Base-by-base conservation (phyloP, 2,888 invertebrate genomes). In the Eupeodes latifasciatus region DNA sequence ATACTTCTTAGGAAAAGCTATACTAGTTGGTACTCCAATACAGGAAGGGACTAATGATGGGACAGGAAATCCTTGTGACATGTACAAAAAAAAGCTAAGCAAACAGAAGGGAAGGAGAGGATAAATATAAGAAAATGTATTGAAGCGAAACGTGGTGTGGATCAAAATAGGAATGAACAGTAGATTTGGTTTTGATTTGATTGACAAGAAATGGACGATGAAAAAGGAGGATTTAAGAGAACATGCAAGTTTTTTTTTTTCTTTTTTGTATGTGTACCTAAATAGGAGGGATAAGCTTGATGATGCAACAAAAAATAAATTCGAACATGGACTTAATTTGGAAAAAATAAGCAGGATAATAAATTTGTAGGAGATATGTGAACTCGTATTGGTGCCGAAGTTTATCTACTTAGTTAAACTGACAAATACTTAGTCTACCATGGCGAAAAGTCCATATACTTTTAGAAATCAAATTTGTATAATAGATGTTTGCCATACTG, bases 21-120 rank as follows among this genome's bases (percentile, higher is more conserved):
- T 59, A 36, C 11, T 47, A 12, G 47, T 47, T 55, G 11, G 11
- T 57, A 27, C 49, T 77, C 19, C 40, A 49, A 47, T 51, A 69
- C 85, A 85, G 88, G 85, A 88, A 88, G 81, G 88, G 85, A 85
- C 88, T 88, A 88, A 88, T 88, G 88, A 88, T 85, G 85, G 81
- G 75, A 78, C 88, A 85, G 88, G 88, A 88, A 88, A 85, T 88
- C 81, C 81, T 88, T 88, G 80, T 78, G 81, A 85, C 81, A 71
- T 0, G n/a, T 10, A 34, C 5, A 14, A 67, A 69, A 53, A 69
- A 47, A 64, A 19, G 2, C 14, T 34, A 27, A 14, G 10, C 10
- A 57, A 12, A 5, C 16, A 83, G 55, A 80, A 49, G 57, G 47
- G 61, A 16, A 59, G 10, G 79, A 47, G 47, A 59, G 57, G 40